These are phyloP conservation scores for Triops longicaudatus DNA, from an alignment of 1,140 invertebrate genomes.

Conservation along the genomic window DNA sequence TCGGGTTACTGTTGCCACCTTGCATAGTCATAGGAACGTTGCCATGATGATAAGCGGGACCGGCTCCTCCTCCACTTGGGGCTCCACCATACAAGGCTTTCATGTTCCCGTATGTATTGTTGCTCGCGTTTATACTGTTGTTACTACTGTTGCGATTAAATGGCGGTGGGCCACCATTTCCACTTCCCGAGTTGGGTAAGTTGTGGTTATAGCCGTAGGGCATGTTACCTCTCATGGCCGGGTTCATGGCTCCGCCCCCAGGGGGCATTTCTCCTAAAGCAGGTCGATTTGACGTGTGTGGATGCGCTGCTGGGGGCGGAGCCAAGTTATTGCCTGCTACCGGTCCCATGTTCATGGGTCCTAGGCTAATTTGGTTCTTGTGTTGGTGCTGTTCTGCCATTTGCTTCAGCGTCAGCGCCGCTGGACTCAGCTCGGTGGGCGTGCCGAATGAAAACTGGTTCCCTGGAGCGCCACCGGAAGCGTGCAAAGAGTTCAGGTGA, in stretches of 20 bases:
- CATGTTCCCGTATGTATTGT: conserved; percentile 30
- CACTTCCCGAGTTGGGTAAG: neutral
- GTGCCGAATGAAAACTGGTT: neutral
- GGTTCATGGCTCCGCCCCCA: conserved; percentile 22
- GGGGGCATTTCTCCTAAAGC: conserved; percentile 18
- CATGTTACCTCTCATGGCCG: conserved; percentile 19
- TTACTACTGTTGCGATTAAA: conserved; percentile 17
- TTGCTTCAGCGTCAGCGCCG: conserved; percentile 86
- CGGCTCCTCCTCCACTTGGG: neutral
- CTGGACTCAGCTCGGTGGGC: conserved; percentile 52
- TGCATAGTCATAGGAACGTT: conserved; percentile 16
- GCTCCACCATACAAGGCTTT: neutral
- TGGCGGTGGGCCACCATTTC: conserved; percentile 27
- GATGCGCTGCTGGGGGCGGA: conserved; percentile 26
- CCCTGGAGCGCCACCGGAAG: neutral
- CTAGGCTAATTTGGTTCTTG: conserved; percentile 56
- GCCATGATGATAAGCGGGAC: neutral
- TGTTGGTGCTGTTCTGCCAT: conserved; percentile 95
- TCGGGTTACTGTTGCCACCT: neutral
- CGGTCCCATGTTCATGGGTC: conserved; percentile 30
- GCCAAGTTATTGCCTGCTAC: conserved; percentile 27
- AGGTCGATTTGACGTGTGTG: conserved; percentile 26
- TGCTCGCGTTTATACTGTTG: neutral
- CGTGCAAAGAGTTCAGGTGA: neutral
- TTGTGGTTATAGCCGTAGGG: neutral